phyloP scores from a whole-genome alignment of 1,140 invertebrate genomes.

The Ptiloglossa arizonensis region DNA sequence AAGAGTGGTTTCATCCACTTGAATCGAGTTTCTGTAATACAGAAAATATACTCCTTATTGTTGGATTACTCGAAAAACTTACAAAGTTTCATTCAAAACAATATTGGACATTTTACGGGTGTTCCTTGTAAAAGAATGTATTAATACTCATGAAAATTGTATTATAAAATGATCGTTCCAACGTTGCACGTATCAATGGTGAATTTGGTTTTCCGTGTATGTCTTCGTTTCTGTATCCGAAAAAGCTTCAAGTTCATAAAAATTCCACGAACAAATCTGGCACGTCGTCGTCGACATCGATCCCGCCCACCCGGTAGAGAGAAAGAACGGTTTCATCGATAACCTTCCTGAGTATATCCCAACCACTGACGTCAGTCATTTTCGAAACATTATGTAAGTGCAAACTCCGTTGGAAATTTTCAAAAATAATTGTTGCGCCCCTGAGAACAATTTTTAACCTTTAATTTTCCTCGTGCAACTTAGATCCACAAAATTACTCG shows the following conservation, averaged over 20 bases:
- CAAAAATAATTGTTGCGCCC: background rate
- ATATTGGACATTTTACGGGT: too few species aligned
- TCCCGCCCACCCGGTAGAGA: conserved; percentile 44
- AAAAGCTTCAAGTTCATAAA: conserved; percentile 62
- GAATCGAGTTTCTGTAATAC: too few species aligned
- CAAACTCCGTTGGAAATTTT: background rate
- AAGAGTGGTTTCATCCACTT: too few species aligned
- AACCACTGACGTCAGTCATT: conserved; percentile 60
- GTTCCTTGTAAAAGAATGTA: too few species aligned
- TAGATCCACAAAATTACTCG: too few species aligned
- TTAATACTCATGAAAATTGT: too few species aligned
- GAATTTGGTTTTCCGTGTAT: background rate
- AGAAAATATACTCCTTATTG: too few species aligned
- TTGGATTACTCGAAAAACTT: too few species aligned
- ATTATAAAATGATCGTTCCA: too few species aligned
- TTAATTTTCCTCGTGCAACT: too few species aligned
- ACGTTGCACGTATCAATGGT: background rate
- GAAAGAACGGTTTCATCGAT: conserved; percentile 64
- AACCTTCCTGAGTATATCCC: conserved; percentile 56
- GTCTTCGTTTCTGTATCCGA: conserved; percentile 29
- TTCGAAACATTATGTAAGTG: conserved; percentile 43
- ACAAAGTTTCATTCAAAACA: too few species aligned
- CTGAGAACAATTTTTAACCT: background rate
- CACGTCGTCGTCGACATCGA: conserved; percentile 54
- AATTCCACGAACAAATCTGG: conserved; percentile 61